phyloP scores from a whole-genome alignment of 2,113 vertebrate genomes.

The Stigmatopora argus region DNA sequence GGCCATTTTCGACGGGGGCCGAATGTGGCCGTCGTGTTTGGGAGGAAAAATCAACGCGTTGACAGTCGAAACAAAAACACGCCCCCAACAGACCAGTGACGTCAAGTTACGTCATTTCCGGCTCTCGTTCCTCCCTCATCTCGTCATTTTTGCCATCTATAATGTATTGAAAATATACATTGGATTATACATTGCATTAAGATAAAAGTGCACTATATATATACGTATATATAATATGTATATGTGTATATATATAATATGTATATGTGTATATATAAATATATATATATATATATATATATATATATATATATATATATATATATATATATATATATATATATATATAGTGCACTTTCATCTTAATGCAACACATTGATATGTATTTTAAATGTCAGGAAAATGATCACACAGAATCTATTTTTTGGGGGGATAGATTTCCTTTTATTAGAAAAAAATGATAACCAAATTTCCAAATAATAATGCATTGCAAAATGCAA shows the following conservation, averaged over 20 bases:
- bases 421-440: conserved; percentile 24
- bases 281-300: too few species aligned
- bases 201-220: too few species aligned
- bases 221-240: too few species aligned
- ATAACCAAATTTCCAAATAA: conserved; percentile 29
- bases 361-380: conserved; percentile 7
- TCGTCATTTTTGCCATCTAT: too few species aligned
- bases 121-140: background rate
- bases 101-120: background rate
- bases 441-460: conserved; percentile 56
- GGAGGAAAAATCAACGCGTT: background rate
- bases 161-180: too few species aligned
- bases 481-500: conserved; percentile 54
- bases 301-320: too few species aligned
- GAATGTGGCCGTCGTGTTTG: background rate
- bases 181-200: too few species aligned
- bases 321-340: too few species aligned
- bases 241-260: too few species aligned
- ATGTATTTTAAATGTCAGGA: background rate
- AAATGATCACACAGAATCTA: background rate
- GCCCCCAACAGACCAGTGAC: background rate
- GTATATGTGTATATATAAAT: too few species aligned
- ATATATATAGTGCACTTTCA: too few species aligned
- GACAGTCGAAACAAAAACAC: background rate
- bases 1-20: conserved; percentile 35